Evolutionary conservation across 2,888 invertebrate genomes (phyloP), one percentile per base, ranked within the genome.

Genomic region (Caenorhabditis zanzibari): DNA sequence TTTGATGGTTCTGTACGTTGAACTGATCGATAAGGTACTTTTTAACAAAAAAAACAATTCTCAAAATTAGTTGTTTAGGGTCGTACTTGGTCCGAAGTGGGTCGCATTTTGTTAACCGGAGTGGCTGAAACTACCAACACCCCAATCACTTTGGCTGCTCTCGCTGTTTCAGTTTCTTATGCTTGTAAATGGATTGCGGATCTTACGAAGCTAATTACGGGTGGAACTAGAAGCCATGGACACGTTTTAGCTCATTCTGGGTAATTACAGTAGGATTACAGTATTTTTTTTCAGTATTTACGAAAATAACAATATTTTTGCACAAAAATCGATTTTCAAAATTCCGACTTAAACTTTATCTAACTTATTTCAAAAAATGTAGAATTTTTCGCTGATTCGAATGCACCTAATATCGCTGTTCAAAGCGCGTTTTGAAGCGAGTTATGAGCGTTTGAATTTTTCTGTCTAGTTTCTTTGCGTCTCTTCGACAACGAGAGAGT

Each of bases 101-200:
- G 89, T 19, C 79, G 81, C 10, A 82, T 88, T 16, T 81, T 89
- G 9, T 76, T 90, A n/a, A 74, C 87, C 16, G 88, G 89, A 24
- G 86, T 90, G 5, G 90, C 90, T 7, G 90, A 90, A 54, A 86
- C 88, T 14, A 90, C 90, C 10, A 88, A 93, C 47, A 94, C 94
- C 6, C 94, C 94, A 6, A 90, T 94, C 28, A 93, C 93, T 73
- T 90, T 94, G 49, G 91, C 93, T 61, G 93, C 94, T 0, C 92
- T 94, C 28, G 93, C 94, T 82, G 93, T 94, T 16, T 93, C 94
- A 2, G 93, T 94, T 12, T 87, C 88, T 1, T 87, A 74, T 58
- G 76, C 85, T 26, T 88, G 84, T 59, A 86, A 86, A 82, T 87
- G 86, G 86, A 71, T 89, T 5, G 85, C 87, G 10, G 87, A 86